Conservation (phyloP, 2,797 vertebrate genomes). For the Neoniphon sammara region DNA sequence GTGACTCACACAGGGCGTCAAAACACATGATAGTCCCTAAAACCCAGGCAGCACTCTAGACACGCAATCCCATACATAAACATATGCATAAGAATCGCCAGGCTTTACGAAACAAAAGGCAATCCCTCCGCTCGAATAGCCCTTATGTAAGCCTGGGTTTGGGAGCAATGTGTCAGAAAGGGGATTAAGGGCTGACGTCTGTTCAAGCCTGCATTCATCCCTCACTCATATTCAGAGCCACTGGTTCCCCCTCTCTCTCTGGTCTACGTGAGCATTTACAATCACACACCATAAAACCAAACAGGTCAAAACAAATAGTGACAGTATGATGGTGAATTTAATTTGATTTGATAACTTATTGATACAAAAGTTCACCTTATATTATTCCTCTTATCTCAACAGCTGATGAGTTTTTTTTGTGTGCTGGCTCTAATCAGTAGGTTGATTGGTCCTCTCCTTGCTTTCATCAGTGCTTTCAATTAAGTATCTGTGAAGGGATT, state of each 20-base stretch:
- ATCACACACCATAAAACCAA: constrained; percentile 10
- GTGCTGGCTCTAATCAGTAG: constrained; percentile 21
- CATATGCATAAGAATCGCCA: constrained; percentile 11
- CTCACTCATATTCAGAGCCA: constrained; percentile 50
- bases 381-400: not conserved
- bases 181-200: constrained; percentile 79
- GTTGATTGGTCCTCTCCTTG: constrained; percentile 40
- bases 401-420: constrained; percentile 1
- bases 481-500: constrained; percentile 56
- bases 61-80: constrained; percentile 7
- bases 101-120: constrained; percentile 55
- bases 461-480: constrained; percentile 48
- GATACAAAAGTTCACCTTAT: not conserved
- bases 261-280: constrained; percentile 22
- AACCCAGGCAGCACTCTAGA: not conserved
- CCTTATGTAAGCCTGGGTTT: constrained; percentile 74
- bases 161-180: constrained; percentile 79
- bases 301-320: not conserved
- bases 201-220: constrained; percentile 68
- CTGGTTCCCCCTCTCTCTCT: constrained; percentile 33
- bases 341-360: not conserved
- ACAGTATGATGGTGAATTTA: not conserved
- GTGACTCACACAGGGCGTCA: not conserved
- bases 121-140: constrained; percentile 41
- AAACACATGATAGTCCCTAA: not conserved